These are phyloP conservation scores for Dendrophyllia cribrosa DNA, from an alignment of 64 coral and sea anemone species.

Conservation along the genomic window DNA sequence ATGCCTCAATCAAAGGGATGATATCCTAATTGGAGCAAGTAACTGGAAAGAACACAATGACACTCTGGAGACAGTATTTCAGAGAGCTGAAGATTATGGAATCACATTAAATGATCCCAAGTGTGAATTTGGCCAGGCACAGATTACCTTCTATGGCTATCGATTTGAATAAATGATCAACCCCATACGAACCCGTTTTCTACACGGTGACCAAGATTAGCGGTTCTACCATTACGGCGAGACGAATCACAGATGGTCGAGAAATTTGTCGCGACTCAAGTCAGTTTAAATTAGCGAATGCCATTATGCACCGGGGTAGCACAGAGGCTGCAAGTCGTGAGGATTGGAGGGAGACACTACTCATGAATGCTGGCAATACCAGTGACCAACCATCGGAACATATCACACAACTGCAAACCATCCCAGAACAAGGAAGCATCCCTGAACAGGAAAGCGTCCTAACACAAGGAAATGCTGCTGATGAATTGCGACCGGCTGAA, in stretches of 20 bases:
- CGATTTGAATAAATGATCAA: conserved; percentile 53
- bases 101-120: no score
- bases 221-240: conserved; percentile 54
- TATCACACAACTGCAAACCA: neutral
- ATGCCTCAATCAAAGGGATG: no score
- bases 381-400: neutral
- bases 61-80: no score
- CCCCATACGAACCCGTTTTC: conserved; percentile 64
- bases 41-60: no score
- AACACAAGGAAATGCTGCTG: neutral
- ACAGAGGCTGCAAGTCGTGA: neutral
- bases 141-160: no score
- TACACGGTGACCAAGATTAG: conserved; percentile 49
- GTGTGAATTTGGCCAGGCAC: no score
- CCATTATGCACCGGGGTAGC: conserved; percentile 1
- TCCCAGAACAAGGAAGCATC: neutral
- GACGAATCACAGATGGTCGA: conserved; percentile 61
- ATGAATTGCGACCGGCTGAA: neutral
- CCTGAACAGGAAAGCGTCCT: neutral
- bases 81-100: no score
- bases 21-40: no score
- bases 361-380: neutral
- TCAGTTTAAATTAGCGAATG: conserved; percentile 60
- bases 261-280: conserved; percentile 44
- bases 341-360: neutral